Evolutionary conservation across 2,888 invertebrate genomes (phyloP).

Genomic region (Anthophora plumipes): DNA sequence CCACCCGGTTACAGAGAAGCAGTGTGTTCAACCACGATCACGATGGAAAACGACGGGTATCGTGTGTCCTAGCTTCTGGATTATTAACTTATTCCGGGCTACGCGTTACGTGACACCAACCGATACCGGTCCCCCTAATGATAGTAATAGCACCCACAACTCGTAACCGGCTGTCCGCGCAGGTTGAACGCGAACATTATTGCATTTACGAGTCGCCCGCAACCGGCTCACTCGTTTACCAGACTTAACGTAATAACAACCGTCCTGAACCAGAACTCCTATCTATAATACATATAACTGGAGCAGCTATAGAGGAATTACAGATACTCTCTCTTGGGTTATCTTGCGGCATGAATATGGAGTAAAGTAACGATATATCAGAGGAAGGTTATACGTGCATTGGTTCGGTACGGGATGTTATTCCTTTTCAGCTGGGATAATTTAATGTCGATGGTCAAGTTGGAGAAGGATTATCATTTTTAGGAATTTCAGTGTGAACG

Average conservation of each 20-base stretch:
- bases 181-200: slow-evolving; percentile 28
- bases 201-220: slow-evolving; percentile 32
- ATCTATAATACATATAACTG: background rate
- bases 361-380: too few species aligned
- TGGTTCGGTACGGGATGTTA: too few species aligned
- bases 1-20: background rate
- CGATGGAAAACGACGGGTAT: background rate
- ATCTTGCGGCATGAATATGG: too few species aligned
- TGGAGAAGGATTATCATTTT: too few species aligned
- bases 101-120: slow-evolving; percentile 40
- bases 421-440: too few species aligned
- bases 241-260: slow-evolving; percentile 25
- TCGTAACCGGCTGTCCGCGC: slow-evolving; percentile 20
- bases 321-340: too few species aligned
- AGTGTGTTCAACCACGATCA: too few species aligned
- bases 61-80: slow-evolving; percentile 12
- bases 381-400: too few species aligned
- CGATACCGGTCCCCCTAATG: slow-evolving; percentile 39
- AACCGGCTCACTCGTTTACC: background rate
- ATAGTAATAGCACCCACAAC: slow-evolving; percentile 45
- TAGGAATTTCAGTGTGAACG: too few species aligned
- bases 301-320: background rate
- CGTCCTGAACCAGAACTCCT: background rate
- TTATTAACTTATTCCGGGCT: slow-evolving; percentile 55
- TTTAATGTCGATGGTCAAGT: too few species aligned